Conservation (phyloP, 2,888 invertebrate genomes). For the Amphipyra berbera region DNA sequence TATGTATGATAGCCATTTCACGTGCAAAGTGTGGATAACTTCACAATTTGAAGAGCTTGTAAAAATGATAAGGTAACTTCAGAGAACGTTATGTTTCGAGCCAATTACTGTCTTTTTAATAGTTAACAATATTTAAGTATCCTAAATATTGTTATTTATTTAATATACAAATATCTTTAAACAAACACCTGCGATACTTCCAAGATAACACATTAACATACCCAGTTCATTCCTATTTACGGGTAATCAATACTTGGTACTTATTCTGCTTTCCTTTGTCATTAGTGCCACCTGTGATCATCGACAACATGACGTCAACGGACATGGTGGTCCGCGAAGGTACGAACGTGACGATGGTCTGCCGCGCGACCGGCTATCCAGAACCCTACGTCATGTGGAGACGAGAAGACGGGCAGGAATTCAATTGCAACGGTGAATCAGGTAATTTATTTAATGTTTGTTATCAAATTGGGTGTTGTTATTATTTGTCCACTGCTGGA, state of each 20-base stretch:
- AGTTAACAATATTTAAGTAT: too few species aligned
- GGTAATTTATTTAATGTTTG: constrained; percentile 85
- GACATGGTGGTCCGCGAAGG: constrained; percentile 98
- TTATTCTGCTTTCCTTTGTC: constrained; percentile 14
- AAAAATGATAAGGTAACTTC: too few species aligned
- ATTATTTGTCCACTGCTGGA: too few species aligned
- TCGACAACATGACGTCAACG: constrained; percentile 96
- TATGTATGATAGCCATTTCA: background rate
- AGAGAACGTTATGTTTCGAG: too few species aligned
- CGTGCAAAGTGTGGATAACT: too few species aligned
- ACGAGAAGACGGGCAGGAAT: constrained; percentile 96
- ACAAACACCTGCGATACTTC: too few species aligned
- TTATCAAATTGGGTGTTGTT: background rate
- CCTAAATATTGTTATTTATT: too few species aligned
- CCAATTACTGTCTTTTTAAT: too few species aligned
- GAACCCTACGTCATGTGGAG: constrained; percentile 98
- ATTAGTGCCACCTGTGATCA: constrained; percentile 96
- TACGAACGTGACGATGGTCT: constrained; percentile 95
- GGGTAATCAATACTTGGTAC: background rate
- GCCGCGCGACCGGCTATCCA: constrained; percentile 96
- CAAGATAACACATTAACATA: background rate
- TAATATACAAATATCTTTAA: too few species aligned
- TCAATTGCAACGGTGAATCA: constrained; percentile 96
- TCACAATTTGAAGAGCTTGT: too few species aligned
- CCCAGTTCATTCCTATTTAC: background rate